A percentile compares a stretch with the other conserved stretches of the same genome.
These are phyloP conservation scores for Passer montanus DNA, from an alignment of 2,113 vertebrate species.

Conservation along the genomic window DNA sequence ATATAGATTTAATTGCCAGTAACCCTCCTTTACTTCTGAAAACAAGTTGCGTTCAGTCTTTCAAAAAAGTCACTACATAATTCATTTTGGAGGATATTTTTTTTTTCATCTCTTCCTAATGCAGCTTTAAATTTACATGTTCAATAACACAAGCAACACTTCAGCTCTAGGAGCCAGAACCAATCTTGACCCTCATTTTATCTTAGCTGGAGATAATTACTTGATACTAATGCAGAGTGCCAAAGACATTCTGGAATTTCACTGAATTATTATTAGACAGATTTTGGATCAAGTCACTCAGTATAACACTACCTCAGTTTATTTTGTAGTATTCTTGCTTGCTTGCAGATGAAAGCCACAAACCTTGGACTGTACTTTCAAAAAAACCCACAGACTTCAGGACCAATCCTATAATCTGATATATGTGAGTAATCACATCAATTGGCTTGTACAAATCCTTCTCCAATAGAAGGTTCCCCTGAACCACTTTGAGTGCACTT, in stretches of 20 bases:
- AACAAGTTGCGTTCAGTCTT: neutral
- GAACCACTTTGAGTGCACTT: neutral
- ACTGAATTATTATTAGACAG: constrained; percentile 36
- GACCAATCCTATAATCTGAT: constrained; percentile 21
- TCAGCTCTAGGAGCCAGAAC: constrained; percentile 46
- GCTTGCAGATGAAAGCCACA: neutral
- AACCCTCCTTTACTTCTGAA: neutral
- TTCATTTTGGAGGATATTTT: neutral
- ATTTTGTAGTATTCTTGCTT: neutral
- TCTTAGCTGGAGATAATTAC: constrained; percentile 70
- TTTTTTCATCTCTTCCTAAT: constrained; percentile 33
- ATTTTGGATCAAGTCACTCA: constrained; percentile 1
- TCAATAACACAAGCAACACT: constrained; percentile 58
- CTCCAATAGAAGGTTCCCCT: neutral
- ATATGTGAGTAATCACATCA: neutral
- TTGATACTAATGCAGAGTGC: constrained; percentile 58
- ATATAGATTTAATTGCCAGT: neutral
- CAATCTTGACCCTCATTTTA: constrained; percentile 67
- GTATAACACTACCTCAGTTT: neutral
- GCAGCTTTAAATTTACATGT: constrained; percentile 54
- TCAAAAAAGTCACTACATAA: constrained; percentile 4
- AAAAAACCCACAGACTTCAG: constrained; percentile 5
- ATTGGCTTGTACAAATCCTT: neutral
- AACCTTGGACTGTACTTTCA: constrained; percentile 1
- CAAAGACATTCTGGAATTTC: constrained; percentile 57